These are phyloP conservation scores for Megamerina dolium DNA, from an alignment of 2,888 invertebrate genomes.

Conservation along the genomic window DNA sequence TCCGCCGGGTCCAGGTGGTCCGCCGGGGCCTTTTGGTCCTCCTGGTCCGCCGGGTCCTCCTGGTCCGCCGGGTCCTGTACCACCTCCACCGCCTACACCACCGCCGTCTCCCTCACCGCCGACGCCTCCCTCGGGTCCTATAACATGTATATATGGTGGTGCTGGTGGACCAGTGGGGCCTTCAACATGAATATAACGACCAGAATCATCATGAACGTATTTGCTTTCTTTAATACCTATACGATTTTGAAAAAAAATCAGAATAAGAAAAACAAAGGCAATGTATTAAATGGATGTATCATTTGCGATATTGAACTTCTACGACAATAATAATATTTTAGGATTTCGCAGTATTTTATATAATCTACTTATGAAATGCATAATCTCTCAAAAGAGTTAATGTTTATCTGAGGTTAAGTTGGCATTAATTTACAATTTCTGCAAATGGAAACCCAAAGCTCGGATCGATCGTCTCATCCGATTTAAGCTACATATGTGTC, in stretches of 20 bases:
- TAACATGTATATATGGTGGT: conserved; percentile 39
- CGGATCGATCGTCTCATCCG: no score
- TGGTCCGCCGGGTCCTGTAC: conserved; percentile 42
- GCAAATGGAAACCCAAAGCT: no score
- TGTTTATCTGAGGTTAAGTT: no score
- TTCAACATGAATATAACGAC: conserved; percentile 45
- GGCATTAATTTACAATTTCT: no score
- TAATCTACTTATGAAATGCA: no score
- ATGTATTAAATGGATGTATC: no score
- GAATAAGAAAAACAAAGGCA: no score
- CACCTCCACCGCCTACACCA: conserved; percentile 32
- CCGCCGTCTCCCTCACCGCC: conserved; percentile 40
- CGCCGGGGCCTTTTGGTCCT: conserved; percentile 33
- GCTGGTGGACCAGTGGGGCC: conserved; percentile 48
- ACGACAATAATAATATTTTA: no score
- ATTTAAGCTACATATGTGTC: no score
- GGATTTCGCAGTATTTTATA: no score
- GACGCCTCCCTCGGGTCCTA: conserved; percentile 41
- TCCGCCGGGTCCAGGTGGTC: conserved; percentile 34
- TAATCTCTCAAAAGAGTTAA: no score
- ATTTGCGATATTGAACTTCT: no score
- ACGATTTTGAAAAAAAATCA: neutral
- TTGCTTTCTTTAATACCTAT: conserved; percentile 34
- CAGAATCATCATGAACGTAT: conserved; percentile 43
- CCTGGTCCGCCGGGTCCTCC: conserved; percentile 40